Conservation (phyloP, 1,140 invertebrate genomes). For the Macrobrachium rosenbergii region DNA sequence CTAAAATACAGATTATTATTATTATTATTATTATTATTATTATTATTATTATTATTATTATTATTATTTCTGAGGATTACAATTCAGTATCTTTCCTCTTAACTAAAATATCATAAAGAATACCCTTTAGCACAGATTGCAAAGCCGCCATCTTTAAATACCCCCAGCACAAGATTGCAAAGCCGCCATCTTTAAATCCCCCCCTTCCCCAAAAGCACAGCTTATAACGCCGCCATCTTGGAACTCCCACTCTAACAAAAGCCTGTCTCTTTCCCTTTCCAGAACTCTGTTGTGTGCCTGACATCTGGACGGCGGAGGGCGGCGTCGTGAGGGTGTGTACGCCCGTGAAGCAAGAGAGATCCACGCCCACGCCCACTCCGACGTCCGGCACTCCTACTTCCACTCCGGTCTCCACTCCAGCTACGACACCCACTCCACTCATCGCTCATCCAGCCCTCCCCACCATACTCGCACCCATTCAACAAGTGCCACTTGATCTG, state of each 20-base stretch:
- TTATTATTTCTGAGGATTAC: no score
- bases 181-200: no score
- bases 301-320: slow-evolving; percentile 65
- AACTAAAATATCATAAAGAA: no score
- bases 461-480: slow-evolving; percentile 63
- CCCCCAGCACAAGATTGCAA: no score
- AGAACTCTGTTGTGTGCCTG: slow-evolving; percentile 65
- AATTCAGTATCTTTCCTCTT: no score
- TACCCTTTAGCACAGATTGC: no score
- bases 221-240: not conserved
- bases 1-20: no score
- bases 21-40: no score
- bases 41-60: not conserved
- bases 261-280: not conserved
- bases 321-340: slow-evolving; percentile 56
- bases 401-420: slow-evolving; percentile 48
- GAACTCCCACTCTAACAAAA: not conserved
- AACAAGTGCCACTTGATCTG: slow-evolving; percentile 64
- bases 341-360: slow-evolving; percentile 61
- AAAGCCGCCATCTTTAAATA: no score
- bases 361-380: slow-evolving; percentile 64
- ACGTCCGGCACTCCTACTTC: slow-evolving; percentile 29
- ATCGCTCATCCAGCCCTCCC: slow-evolving; percentile 37
- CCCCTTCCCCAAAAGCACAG: no score
- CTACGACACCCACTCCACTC: slow-evolving; percentile 35